These are phyloP conservation scores for Cataglyphis hispanica DNA, from an alignment of 1,140 invertebrate genomes.

Conservation along the genomic window DNA sequence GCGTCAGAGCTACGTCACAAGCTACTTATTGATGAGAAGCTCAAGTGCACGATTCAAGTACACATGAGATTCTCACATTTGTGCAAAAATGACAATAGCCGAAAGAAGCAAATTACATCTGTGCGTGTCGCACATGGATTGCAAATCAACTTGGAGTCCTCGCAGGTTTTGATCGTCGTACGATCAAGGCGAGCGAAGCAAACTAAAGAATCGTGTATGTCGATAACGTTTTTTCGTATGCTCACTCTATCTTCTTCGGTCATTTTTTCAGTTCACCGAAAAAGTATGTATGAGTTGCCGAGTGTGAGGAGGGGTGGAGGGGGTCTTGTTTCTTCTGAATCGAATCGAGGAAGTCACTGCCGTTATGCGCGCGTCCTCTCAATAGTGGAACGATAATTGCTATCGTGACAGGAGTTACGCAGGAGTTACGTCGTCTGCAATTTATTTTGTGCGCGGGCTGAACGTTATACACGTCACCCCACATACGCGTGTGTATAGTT, in stretches of 20 bases:
- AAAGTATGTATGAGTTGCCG: not conserved
- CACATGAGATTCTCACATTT: slow-evolving; percentile 21
- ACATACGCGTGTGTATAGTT: not conserved
- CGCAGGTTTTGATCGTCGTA: slow-evolving; percentile 47
- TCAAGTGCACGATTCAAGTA: slow-evolving; percentile 7
- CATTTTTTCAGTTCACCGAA: slow-evolving; percentile 9
- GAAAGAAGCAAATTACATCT: slow-evolving; percentile 75
- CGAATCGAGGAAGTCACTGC: not conserved
- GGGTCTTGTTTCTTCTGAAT: slow-evolving; percentile 4
- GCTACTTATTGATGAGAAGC: not conserved
- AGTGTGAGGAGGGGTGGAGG: no score
- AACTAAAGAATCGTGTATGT: slow-evolving; percentile 33
- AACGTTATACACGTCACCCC: not conserved
- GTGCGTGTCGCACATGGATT: slow-evolving; percentile 68
- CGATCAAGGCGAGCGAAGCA: slow-evolving; percentile 62
- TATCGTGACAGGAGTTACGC: slow-evolving; percentile 54
- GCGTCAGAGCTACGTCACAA: not conserved
- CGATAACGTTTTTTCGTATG: slow-evolving; percentile 31
- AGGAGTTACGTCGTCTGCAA: slow-evolving; percentile 43
- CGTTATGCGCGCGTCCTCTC: slow-evolving; percentile 27
- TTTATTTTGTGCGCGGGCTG: slow-evolving; percentile 45
- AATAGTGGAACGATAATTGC: slow-evolving; percentile 51
- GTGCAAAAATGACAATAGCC: slow-evolving; percentile 71
- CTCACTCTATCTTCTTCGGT: not conserved
- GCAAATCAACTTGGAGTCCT: slow-evolving; percentile 58